Evolutionary conservation across 2,888 invertebrate species (phyloP).

Genomic region (Drosophila subsilvestris): DNA sequence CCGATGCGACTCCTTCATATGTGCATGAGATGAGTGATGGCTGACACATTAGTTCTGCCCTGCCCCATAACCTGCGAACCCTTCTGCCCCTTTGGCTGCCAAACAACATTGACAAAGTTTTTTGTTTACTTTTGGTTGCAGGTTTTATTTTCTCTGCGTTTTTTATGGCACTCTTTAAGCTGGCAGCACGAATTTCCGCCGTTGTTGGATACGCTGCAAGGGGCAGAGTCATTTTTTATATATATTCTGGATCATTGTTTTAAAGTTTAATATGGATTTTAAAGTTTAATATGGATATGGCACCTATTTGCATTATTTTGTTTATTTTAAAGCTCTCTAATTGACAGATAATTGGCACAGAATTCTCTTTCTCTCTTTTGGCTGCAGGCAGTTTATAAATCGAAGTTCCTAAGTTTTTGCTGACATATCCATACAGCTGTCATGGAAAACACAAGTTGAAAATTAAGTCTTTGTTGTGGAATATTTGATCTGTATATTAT

Average conservation of each 20-base stretch:
- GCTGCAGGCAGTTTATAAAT: too few relatives aligned
- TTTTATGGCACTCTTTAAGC: constrained; percentile 6
- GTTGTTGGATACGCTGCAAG: neutral
- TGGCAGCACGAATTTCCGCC: too few relatives aligned
- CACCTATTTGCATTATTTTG: too few relatives aligned
- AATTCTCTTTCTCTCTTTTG: neutral
- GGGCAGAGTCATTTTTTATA: too few relatives aligned
- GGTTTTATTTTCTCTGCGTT: constrained; percentile 10
- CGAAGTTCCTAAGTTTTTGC: too few relatives aligned
- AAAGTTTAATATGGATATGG: too few relatives aligned
- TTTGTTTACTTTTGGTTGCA: constrained; percentile 28
- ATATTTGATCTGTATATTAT: too few relatives aligned
- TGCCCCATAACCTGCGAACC: constrained; percentile 1
- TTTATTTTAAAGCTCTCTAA: neutral
- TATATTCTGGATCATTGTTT: too few relatives aligned
- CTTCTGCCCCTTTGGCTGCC: neutral
- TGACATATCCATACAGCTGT: too few relatives aligned
- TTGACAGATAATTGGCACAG: neutral
- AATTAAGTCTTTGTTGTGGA: too few relatives aligned
- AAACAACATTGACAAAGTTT: constrained; percentile 58
- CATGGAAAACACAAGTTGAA: too few relatives aligned
- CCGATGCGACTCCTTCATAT: neutral
- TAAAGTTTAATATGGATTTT: too few relatives aligned
- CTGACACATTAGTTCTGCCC: constrained; percentile 59
- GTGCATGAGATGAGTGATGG: constrained; percentile 55